Conservation (phyloP, 2,113 vertebrate species). For the Oryzias curvinotus region DNA sequence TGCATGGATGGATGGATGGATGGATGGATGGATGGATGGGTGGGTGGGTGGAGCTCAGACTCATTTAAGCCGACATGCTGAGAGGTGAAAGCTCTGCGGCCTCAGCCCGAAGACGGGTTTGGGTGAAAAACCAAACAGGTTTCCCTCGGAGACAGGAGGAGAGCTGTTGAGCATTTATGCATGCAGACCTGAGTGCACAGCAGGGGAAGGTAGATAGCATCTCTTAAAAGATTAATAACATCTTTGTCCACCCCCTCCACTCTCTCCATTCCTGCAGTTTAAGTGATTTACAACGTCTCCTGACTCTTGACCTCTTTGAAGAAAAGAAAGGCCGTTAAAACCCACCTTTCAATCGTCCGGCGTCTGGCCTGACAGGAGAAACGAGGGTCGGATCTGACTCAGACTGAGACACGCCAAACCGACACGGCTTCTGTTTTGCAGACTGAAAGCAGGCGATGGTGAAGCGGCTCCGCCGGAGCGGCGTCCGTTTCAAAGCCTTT, state of each 20-base stretch:
- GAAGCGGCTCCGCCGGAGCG: no score
- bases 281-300: slow-evolving; percentile 27
- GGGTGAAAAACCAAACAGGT: slow-evolving; percentile 22
- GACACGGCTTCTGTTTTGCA: no score
- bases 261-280: slow-evolving; percentile 17
- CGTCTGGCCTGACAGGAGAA: not conserved
- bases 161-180: slow-evolving; percentile 29
- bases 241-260: slow-evolving; percentile 22
- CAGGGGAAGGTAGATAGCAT: slow-evolving; percentile 13
- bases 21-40: slow-evolving; percentile 13
- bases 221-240: slow-evolving; percentile 52
- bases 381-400: no score
- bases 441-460: no score
- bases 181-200: slow-evolving; percentile 20
- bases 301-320: slow-evolving; percentile 29
- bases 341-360: slow-evolving; percentile 7
- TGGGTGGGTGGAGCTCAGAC: slow-evolving; percentile 15
- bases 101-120: not conserved
- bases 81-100: not conserved
- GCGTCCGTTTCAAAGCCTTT: no score
- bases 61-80: slow-evolving; percentile 16
- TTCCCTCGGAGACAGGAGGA: slow-evolving; percentile 11
- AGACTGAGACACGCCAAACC: no score
- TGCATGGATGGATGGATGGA: not conserved
- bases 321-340: not conserved